Base-by-base conservation (phyloP, 2,888 invertebrate genomes). In the Heliconius erato region DNA sequence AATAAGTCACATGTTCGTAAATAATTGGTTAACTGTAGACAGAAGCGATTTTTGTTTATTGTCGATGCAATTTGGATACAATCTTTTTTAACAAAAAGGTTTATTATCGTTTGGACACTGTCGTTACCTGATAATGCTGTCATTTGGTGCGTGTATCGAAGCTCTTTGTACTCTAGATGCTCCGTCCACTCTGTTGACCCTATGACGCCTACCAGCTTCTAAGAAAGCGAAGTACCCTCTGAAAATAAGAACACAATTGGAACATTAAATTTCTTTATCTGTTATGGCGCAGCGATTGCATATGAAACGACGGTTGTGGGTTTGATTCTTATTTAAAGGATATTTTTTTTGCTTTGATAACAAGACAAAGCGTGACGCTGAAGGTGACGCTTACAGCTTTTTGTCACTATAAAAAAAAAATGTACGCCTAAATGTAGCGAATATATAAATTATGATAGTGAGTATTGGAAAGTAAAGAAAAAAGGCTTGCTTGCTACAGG, bases 171-270 rank as follows among this genome's bases (percentile, higher is more conserved):
- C 94, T 91, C 95, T 94, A 84, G 91, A 94, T 85, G 91, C 92
- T 49, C 97, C 97, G 89, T 97, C 97, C 12, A 95, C 96, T 79
- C 97, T 93, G 83, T 96, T 96, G 72, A 96, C 96, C 85, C 98
- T 95, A 89, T 98, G 98, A 85, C 97, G 96, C 82, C 97, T 96
- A 11, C 98, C 98, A 49, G 98, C 98, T 92, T 98, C 98, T 89
- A 98, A 96, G 94, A 99, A 99, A 16, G 99, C 98, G 94, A 98
- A 98, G 93, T 98, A 98, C 26, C 98, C 98, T 86, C 98, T 97
- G 94, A 88, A 87, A 85, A 28, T 4, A 65, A 83, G 79, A 72
- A 40, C 5, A 40, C 26, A 19, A 54, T 12, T 7, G 54, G 14
- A 49, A 40, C 23, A 28, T 74, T 54, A 49, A 35, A 11, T 44